These are phyloP conservation scores for Bugula neritina DNA, from an alignment of 2,888 invertebrate genomes.

Conservation along the genomic window DNA sequence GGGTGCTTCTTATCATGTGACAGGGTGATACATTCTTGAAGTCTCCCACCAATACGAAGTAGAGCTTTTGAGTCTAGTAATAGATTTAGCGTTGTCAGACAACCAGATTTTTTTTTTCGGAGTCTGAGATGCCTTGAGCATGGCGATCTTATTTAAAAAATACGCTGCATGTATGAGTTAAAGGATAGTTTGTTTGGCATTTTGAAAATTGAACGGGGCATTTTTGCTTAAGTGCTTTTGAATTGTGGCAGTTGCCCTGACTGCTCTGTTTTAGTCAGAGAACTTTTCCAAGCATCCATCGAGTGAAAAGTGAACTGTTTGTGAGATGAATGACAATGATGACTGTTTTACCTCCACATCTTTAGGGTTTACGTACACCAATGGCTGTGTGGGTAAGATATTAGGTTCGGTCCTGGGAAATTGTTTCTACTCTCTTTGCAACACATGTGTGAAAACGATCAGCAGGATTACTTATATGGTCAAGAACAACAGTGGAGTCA, in stretches of 20 bases:
- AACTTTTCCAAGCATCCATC: not conserved
- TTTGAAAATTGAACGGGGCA: not conserved
- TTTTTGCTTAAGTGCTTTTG: not conserved
- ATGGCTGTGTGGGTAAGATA: not conserved
- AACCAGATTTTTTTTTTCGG: conserved; percentile 9
- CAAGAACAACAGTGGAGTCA: not conserved
- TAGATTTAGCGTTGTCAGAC: conserved; percentile 31
- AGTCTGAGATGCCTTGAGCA: not conserved
- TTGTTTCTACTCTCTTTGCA: not conserved
- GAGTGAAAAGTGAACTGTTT: not conserved
- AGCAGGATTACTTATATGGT: not conserved
- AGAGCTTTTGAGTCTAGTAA: too few relatives aligned
- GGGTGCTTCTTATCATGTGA: too few relatives aligned
- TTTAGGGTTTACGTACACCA: conserved; percentile 5
- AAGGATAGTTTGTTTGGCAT: conserved; percentile 10
- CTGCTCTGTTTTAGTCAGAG: not conserved
- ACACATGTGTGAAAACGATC: not conserved
- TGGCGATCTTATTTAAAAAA: conserved; percentile 23
- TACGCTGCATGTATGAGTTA: conserved; percentile 6
- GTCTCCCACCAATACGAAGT: too few relatives aligned
- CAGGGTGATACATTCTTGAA: too few relatives aligned
- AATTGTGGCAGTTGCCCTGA: conserved; percentile 11
- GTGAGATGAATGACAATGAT: not conserved
- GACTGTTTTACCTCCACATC: conserved; percentile 31
- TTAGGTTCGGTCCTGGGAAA: conserved; percentile 29